Base-by-base conservation (phyloP, 2,113 vertebrate genomes). In the Lepisosteus oculatus region DNA sequence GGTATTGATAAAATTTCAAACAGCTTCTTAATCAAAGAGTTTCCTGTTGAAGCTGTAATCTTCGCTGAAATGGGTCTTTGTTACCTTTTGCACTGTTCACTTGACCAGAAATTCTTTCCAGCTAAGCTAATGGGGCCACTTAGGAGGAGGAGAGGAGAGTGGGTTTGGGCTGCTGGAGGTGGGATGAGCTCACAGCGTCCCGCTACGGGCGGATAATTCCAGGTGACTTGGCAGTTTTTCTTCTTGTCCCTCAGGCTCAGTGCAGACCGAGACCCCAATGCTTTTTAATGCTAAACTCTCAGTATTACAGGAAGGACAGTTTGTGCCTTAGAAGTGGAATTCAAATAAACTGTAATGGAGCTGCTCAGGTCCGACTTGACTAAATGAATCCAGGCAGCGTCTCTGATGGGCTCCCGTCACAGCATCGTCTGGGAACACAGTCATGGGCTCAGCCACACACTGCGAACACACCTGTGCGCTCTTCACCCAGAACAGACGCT, bases 1-100 rank as follows among this genome's bases (percentile, higher is more conserved):
- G 88, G 77, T 87, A 90, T 89, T 81, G 81, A 91, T 92, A 90
- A 88, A 80, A 84, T 90, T 92, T 91, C 86, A 90, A 91, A 87
- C 87, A 88, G 88, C 85, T 83, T 87, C 77, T 76, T 80, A 89
- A 89, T 90, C 78, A 84, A 92, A 91, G 88, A 86, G 77, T 87
- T 89, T 90, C 84, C 85, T 92, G 85, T 91, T 87, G 74, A 77
- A 84, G 74, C 86, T 86, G 84, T 90, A 89, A 91, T 89, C 84
- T 91, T 83, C 78, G 79, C 85, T 92, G 86, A 90, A 91, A 85
- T 73, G 78, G 75, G 79, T 73, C 87, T 87, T 92, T 92, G 85
- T 92, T 84, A 74, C 76, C 73, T 76, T 66, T 79, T 65, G 72
- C 81, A 76, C 82, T 76, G 78, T 88, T 92, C 86, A 83, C 90